Conservation (phyloP, 92 coral and sea anemone genomes). For the Heliopora coerulea region DNA sequence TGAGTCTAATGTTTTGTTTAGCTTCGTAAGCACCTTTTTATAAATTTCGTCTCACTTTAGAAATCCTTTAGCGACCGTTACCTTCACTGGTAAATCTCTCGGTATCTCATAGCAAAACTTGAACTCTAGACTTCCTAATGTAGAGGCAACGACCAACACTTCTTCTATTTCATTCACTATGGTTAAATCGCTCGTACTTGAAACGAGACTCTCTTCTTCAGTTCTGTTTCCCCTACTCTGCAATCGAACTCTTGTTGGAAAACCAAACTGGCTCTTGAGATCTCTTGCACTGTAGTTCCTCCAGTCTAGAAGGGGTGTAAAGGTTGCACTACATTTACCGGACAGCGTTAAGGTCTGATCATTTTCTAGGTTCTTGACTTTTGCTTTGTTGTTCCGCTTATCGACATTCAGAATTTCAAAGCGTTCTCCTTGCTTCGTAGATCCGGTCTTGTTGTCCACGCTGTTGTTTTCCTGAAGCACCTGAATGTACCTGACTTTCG, state of each 20-base stretch:
- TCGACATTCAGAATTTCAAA: conserved; percentile 14
- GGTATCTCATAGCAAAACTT: conserved; percentile 39
- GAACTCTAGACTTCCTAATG: not conserved
- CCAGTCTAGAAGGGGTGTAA: conserved; percentile 20
- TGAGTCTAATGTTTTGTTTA: conserved; percentile 14
- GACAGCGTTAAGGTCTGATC: not conserved
- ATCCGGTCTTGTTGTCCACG: not conserved
- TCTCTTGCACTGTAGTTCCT: not conserved
- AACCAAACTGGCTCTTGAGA: conserved; percentile 9
- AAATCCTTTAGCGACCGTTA: conserved; percentile 11
- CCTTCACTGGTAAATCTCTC: conserved; percentile 13
- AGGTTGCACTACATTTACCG: not conserved
- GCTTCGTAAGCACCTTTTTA: not conserved
- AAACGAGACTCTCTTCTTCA: not conserved
- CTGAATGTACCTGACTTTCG: conserved; percentile 8
- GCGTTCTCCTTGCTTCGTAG: not conserved
- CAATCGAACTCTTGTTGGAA: conserved; percentile 23
- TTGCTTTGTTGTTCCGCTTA: conserved; percentile 5
- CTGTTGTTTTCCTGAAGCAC: conserved; percentile 9
- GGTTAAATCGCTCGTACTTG: not conserved
- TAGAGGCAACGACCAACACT: conserved; percentile 1
- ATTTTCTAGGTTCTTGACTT: not conserved
- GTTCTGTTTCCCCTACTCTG: not conserved
- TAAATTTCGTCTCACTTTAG: not conserved
- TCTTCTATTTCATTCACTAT: not conserved